Conservation (phyloP, 2,113 vertebrate species). For the Mungos mungo region DNA sequence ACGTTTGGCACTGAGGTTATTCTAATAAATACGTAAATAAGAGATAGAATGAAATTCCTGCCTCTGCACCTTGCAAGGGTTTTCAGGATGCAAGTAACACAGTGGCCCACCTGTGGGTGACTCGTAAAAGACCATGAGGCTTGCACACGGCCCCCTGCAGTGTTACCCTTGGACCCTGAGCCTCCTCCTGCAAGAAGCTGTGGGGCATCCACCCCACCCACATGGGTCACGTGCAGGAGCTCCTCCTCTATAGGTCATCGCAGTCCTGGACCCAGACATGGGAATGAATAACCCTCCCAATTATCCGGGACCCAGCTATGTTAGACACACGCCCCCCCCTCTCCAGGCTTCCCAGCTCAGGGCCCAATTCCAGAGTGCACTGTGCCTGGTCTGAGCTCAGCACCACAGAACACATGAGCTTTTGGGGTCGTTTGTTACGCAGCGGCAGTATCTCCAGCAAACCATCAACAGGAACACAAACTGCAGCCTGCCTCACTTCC, state of each 20-base stretch:
- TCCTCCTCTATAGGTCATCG: neutral
- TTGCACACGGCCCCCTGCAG: neutral
- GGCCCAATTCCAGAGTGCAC: neutral
- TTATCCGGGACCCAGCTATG: neutral
- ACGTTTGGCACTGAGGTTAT: accelerated
- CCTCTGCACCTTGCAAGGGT: neutral
- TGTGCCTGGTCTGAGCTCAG: neutral
- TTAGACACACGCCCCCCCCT: neutral
- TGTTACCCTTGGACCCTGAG: neutral
- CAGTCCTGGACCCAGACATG: neutral
- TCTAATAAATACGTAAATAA: neutral
- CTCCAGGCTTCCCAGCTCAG: neutral
- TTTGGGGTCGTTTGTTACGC: neutral
- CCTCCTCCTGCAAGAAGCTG: neutral
- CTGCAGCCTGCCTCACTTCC: neutral
- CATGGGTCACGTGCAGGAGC: neutral
- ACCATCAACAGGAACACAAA: too few species aligned
- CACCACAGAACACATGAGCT: too few species aligned
- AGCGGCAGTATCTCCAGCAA: neutral
- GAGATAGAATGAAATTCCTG: neutral
- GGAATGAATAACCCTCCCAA: neutral
- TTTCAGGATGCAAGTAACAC: neutral
- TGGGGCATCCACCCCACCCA: neutral
- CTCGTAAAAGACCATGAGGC: neutral
- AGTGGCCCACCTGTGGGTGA: accelerated